Percentiles rank a stretch among this genome's conserved stretches.
phyloP scores from a whole-genome alignment of 2,113 vertebrate genomes.

The Dromiciops gliroides region DNA sequence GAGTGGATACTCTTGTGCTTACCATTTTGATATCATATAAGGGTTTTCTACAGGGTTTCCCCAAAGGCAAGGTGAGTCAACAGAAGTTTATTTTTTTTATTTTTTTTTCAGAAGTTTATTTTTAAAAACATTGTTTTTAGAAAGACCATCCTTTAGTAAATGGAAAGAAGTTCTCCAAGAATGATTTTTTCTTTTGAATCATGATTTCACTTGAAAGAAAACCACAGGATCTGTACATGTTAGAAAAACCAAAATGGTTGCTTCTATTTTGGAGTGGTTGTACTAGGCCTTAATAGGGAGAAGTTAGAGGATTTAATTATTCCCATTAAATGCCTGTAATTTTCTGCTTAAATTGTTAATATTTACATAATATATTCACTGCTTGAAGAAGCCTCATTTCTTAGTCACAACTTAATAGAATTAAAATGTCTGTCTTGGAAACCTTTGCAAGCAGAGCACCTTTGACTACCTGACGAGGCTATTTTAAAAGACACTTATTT shows the following conservation, averaged over 20 bases:
- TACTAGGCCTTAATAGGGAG: slow-evolving; percentile 49
- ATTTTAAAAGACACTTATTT: slow-evolving; percentile 83
- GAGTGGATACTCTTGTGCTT: not conserved
- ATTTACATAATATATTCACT: slow-evolving; percentile 89
- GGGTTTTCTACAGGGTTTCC: slow-evolving; percentile 47
- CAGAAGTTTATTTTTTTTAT: slow-evolving; percentile 52
- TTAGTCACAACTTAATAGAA: slow-evolving; percentile 88
- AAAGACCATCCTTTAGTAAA: slow-evolving; percentile 25
- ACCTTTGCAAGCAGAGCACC: slow-evolving; percentile 86
- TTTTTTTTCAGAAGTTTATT: slow-evolving; percentile 50
- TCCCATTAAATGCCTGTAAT: slow-evolving; percentile 79
- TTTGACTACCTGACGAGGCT: slow-evolving; percentile 85
- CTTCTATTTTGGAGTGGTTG: slow-evolving; percentile 41
- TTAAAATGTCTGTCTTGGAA: slow-evolving; percentile 84
- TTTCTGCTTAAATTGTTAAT: slow-evolving; percentile 81
- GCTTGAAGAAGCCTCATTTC: slow-evolving; percentile 83
- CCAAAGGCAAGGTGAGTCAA: slow-evolving; percentile 60
- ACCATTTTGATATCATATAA: not conserved
- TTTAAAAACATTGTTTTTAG: slow-evolving; percentile 26
- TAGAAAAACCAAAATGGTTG: slow-evolving; percentile 22
- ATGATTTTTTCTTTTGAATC: slow-evolving; percentile 34
- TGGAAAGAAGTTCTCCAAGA: not conserved
- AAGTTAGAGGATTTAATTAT: slow-evolving; percentile 76
- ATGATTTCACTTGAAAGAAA: slow-evolving; percentile 34
- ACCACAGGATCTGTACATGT: not conserved